These are phyloP conservation scores for Anguilla obscura DNA, from an alignment of 2,797 vertebrate genomes.

Conservation along the genomic window DNA sequence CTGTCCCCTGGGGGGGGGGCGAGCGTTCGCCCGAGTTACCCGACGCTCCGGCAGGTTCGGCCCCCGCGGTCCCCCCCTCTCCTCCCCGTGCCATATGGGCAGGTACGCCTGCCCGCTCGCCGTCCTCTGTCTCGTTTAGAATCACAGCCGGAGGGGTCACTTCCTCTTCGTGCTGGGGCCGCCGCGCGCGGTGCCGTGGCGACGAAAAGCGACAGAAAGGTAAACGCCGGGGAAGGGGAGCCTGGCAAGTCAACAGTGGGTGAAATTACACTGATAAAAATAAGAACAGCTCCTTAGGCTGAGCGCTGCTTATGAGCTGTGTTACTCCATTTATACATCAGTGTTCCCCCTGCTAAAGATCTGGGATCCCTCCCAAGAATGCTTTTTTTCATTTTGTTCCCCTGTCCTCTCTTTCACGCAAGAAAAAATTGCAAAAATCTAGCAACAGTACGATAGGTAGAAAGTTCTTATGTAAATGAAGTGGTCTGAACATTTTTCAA, in stretches of 20 bases:
- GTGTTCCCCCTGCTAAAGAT: conserved; percentile 54
- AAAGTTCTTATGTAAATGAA: background rate
- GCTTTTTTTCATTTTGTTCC: background rate
- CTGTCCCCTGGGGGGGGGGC: background rate
- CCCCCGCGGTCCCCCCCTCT: conserved; percentile 47
- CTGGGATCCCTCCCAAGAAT: background rate
- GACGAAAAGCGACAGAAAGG: conserved; percentile 35
- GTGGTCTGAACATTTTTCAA: background rate
- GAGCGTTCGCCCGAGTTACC: conserved; percentile 51
- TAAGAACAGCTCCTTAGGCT: conserved; percentile 63
- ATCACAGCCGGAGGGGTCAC: conserved; percentile 27
- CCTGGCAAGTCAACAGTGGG: conserved; percentile 59
- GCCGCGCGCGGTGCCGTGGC: background rate
- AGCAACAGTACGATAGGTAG: background rate
- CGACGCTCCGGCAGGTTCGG: conserved; percentile 47
- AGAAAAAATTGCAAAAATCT: background rate
- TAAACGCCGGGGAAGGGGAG: conserved; percentile 45
- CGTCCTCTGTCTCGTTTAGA: background rate
- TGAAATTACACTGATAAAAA: conserved; percentile 72
- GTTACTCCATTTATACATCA: conserved; percentile 31
- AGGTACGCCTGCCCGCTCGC: background rate
- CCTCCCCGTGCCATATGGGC: conserved; percentile 33
- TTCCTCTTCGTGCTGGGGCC: conserved; percentile 2
- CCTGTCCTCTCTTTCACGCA: background rate
- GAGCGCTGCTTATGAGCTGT: conserved; percentile 52